phyloP scores from a whole-genome alignment of 2,113 vertebrate species.

The Panthera uncia region DNA sequence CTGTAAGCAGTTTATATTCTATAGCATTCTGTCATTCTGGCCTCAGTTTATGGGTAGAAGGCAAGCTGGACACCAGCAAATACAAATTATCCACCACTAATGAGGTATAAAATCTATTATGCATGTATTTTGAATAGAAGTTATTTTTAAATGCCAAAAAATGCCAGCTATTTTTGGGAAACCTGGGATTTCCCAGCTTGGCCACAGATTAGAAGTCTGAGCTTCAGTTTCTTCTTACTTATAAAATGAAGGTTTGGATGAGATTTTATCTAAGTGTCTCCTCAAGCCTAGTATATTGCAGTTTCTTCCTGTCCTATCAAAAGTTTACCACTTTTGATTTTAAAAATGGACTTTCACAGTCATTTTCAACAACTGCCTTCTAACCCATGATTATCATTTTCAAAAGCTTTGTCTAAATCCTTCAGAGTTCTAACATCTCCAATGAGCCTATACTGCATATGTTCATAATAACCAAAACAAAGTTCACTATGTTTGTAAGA shows the following conservation, averaged over 20 bases:
- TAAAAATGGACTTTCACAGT: slow-evolving; percentile 10
- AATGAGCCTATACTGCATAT: background rate
- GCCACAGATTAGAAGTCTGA: slow-evolving; percentile 10
- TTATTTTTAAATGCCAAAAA: slow-evolving; percentile 35
- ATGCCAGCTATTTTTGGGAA: background rate
- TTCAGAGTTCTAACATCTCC: background rate
- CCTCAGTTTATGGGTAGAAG: background rate
- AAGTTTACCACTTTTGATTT: slow-evolving; percentile 54
- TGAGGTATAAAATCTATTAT: background rate
- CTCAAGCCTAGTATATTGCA: background rate
- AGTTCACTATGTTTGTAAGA: background rate
- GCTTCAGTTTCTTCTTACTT: slow-evolving; percentile 17
- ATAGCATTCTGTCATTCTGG: slow-evolving; percentile 17
- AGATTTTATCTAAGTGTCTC: background rate
- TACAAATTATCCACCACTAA: background rate
- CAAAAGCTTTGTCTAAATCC: slow-evolving; percentile 15
- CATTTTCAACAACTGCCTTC: slow-evolving; percentile 18
- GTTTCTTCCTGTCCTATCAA: background rate
- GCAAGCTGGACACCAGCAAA: slow-evolving; percentile 34
- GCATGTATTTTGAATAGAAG: slow-evolving; percentile 19
- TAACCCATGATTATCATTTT: slow-evolving; percentile 40
- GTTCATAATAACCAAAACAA: background rate
- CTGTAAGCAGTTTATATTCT: slow-evolving; percentile 33
- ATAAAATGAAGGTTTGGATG: background rate
- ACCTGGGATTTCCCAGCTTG: slow-evolving; percentile 6